phyloP scores from a whole-genome alignment of 2,113 vertebrate species.

The Eudyptes chrysolophus region DNA sequence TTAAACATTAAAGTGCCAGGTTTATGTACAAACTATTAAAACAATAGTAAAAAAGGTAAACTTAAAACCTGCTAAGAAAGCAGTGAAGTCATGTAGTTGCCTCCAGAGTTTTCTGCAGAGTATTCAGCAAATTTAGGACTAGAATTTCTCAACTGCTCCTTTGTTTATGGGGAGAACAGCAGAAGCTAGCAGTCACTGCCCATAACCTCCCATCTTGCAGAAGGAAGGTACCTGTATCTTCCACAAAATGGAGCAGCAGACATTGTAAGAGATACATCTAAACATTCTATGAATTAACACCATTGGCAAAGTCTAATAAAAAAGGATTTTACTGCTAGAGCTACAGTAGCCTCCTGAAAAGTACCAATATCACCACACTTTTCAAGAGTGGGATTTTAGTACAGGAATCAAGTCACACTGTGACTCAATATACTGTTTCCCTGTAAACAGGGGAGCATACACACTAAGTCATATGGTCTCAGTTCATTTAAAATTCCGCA shows the following conservation, averaged over 20 bases:
- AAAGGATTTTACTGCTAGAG: slow-evolving; percentile 6
- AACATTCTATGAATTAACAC: slow-evolving; percentile 8
- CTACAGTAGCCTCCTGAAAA: slow-evolving; percentile 1
- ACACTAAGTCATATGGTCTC: not conserved
- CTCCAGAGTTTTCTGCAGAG: not conserved
- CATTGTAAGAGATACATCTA: not conserved
- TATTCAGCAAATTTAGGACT: not conserved
- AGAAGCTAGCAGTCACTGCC: not conserved
- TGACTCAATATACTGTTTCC: not conserved
- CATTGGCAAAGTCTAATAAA: not conserved
- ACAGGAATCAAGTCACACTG: not conserved
- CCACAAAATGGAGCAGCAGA: not conserved
- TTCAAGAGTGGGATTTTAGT: not conserved
- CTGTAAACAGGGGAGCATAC: not conserved
- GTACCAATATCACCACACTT: not conserved
- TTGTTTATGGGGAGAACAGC: not conserved
- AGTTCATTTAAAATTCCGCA: slow-evolving; percentile 85
- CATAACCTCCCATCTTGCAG: not conserved
- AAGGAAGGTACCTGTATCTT: not conserved
- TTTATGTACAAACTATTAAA: slow-evolving; percentile 69
- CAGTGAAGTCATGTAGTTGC: slow-evolving; percentile 9
- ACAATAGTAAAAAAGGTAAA: slow-evolving; percentile 62
- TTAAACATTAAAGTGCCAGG: slow-evolving; percentile 73
- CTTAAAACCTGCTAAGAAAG: slow-evolving; percentile 54
- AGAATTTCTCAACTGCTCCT: not conserved